Conservation (phyloP, 2,888 invertebrate species). For the Plusia festucae region DNA sequence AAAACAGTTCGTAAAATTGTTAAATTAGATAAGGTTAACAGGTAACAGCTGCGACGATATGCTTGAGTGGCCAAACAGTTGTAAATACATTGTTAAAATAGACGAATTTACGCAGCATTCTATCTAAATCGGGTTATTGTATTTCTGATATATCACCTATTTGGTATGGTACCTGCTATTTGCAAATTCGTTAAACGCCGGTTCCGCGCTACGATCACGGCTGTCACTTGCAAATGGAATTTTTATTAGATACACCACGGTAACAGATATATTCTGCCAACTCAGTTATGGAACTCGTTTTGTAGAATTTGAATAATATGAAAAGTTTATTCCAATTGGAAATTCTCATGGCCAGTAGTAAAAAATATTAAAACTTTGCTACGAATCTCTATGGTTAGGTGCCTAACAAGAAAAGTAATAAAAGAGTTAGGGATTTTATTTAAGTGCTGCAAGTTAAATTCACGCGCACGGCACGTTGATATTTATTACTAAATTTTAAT, state of each 20-base stretch:
- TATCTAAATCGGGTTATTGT: constrained; percentile 3
- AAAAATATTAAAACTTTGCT: neutral
- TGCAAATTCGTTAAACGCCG: constrained; percentile 17
- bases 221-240: constrained; percentile 29
- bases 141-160: neutral
- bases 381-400: neutral
- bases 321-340: constrained; percentile 8
- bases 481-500: neutral
- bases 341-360: constrained; percentile 5
- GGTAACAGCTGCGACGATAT: neutral
- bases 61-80: neutral
- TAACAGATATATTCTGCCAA: constrained; percentile 17
- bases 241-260: constrained; percentile 32
- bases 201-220: constrained; percentile 12
- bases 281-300: constrained; percentile 8
- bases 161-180: constrained; percentile 6
- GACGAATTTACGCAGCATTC: neutral
- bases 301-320: constrained; percentile 6
- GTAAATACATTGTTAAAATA: neutral
- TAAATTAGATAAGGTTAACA: constrained; percentile 1
- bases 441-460: neutral
- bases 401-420: neutral
- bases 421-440: neutral
- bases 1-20: constrained; percentile 4
- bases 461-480: neutral